Evolutionary conservation across 2,797 vertebrate genomes (phyloP).

Genomic region (Sebastes itinus): DNA sequence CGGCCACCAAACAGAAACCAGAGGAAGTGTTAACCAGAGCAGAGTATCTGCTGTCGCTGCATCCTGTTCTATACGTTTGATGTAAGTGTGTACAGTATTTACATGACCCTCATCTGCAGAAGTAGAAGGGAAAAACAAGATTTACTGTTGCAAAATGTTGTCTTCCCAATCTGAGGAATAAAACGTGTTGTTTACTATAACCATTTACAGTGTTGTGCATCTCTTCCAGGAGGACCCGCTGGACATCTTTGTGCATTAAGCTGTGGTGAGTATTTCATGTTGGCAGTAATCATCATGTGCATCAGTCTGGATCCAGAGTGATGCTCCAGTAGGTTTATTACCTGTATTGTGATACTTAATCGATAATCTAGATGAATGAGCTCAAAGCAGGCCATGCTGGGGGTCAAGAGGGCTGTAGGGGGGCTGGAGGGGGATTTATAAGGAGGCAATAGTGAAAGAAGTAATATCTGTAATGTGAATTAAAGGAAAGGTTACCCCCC

Average conservation of each 20-base stretch:
- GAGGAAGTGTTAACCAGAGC: neutral
- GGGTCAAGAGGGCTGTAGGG: neutral
- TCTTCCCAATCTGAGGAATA: accelerated
- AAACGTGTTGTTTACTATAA: neutral
- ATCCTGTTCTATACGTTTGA: neutral
- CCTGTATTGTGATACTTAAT: conserved; percentile 1
- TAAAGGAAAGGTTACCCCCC: neutral
- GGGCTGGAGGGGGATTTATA: neutral
- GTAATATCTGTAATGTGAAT: neutral
- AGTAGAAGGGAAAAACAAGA: neutral
- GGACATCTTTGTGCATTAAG: neutral
- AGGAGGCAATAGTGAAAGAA: neutral
- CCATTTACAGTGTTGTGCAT: neutral
- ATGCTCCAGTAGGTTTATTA: conserved; percentile 16
- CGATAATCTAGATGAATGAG: conserved; percentile 24
- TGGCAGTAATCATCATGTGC: neutral
- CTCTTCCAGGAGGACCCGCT: neutral
- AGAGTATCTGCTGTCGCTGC: neutral
- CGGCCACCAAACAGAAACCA: neutral
- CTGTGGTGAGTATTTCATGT: neutral
- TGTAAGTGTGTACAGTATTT: neutral
- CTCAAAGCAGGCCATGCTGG: neutral
- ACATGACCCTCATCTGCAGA: neutral
- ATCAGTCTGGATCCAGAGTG: neutral
- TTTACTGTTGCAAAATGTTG: neutral